phyloP scores from a whole-genome alignment of 2,888 invertebrate genomes.

The Horisme vitalbata region DNA sequence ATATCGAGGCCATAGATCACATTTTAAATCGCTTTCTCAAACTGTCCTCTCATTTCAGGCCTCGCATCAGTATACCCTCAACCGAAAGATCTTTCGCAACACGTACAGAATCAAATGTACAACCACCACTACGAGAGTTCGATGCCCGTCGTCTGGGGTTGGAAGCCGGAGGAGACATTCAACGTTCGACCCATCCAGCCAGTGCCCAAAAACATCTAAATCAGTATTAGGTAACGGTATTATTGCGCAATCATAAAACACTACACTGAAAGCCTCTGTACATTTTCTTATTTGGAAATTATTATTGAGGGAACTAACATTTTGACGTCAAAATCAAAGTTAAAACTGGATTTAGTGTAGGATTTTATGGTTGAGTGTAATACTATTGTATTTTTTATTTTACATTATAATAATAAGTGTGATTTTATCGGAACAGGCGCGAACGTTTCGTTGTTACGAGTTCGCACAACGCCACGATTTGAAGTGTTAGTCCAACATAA shows the following conservation, averaged over 20 bases:
- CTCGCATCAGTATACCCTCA: slow-evolving; percentile 93
- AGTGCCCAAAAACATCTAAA: slow-evolving; percentile 74
- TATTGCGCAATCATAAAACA: slow-evolving; percentile 1
- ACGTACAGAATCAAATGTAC: slow-evolving; percentile 89
- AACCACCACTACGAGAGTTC: slow-evolving; percentile 90
- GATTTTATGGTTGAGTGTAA: slow-evolving; percentile 8
- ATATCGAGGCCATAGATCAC: too few species aligned
- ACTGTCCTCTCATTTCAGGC: slow-evolving; percentile 68
- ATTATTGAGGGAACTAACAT: too few species aligned
- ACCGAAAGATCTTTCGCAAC: slow-evolving; percentile 88
- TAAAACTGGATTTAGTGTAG: too few species aligned
- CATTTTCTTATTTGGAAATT: too few species aligned
- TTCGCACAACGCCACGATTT: slow-evolving; percentile 1
- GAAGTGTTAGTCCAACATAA: slow-evolving; percentile 36
- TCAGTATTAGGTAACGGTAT: slow-evolving; percentile 29
- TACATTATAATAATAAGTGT: not conserved
- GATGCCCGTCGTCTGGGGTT: slow-evolving; percentile 87
- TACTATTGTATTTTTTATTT: too few species aligned
- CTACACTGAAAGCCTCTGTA: too few species aligned
- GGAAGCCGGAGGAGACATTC: slow-evolving; percentile 80
- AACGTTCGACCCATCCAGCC: slow-evolving; percentile 72
- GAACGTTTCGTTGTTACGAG: too few species aligned
- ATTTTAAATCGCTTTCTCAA: too few species aligned
- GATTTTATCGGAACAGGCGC: not conserved
- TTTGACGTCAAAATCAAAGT: too few species aligned